Percentiles rank a stretch among this genome's conserved stretches.
Evolutionary conservation across 2,888 invertebrate genomes (phyloP).

Genomic region (Liodrosophila aerea): DNA sequence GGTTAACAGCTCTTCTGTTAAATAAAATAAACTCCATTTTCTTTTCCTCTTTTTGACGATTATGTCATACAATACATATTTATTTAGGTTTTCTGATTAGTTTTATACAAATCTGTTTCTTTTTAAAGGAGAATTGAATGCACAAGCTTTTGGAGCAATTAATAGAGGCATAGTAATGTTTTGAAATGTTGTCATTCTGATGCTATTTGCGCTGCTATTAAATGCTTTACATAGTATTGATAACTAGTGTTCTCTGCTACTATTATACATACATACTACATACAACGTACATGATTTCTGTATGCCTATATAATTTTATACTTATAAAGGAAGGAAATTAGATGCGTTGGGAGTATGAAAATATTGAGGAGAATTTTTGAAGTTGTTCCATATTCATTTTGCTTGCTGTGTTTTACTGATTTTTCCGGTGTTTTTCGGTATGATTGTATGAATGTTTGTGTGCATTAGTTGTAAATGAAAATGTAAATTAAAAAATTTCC

Average conservation of each 20-base stretch:
- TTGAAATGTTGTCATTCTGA: background rate
- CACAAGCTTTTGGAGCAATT: constrained; percentile 30
- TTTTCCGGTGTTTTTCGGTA: too few species aligned
- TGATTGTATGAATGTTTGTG: constrained; percentile 23
- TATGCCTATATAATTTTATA: too few species aligned
- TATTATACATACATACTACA: too few species aligned
- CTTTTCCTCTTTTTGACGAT: constrained; percentile 30
- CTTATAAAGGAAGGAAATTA: too few species aligned
- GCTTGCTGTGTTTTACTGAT: too few species aligned
- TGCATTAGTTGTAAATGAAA: constrained; percentile 27
- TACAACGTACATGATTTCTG: too few species aligned
- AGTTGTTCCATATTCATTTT: constrained; percentile 9
- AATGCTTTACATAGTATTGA: constrained; percentile 27
- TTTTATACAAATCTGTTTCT: constrained; percentile 47
- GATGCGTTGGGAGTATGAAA: constrained; percentile 2
- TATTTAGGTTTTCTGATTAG: constrained; percentile 44
- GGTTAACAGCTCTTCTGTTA: too few species aligned
- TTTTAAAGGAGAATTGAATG: constrained; percentile 34
- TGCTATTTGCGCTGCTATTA: constrained; percentile 3
- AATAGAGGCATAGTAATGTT: constrained; percentile 8
- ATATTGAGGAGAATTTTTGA: constrained; percentile 27
- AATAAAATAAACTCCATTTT: too few species aligned
- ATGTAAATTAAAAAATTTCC: constrained; percentile 15
- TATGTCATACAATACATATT: constrained; percentile 60
- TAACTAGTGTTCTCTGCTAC: constrained; percentile 1